These are phyloP conservation scores for Ctenopoma kingsleyae DNA, from an alignment of 2,797 vertebrate genomes.

Conservation along the genomic window DNA sequence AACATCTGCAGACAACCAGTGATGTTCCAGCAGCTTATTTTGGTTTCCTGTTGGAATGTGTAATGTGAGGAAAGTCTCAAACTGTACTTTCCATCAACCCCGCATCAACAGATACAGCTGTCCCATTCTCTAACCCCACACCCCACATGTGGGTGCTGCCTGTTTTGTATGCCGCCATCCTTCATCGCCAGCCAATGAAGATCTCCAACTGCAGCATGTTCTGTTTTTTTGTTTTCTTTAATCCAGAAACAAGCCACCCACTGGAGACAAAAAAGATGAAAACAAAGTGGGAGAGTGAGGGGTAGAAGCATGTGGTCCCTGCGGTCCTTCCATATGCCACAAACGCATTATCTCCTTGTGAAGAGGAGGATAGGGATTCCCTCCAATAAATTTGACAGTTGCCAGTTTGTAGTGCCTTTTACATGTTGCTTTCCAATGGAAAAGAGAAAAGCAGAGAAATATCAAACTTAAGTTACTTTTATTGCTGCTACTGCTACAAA, in stretches of 20 bases:
- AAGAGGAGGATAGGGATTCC: constrained; percentile 9
- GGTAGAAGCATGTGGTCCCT: constrained; percentile 37
- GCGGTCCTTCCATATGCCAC: constrained; percentile 28
- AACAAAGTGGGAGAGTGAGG: constrained; percentile 37
- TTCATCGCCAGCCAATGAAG: constrained; percentile 68
- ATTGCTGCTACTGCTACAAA: background rate
- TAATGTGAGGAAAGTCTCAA: constrained; percentile 41
- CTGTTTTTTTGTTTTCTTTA: constrained; percentile 39
- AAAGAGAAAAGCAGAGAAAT: background rate
- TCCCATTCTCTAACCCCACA: constrained; percentile 28
- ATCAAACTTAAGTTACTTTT: background rate
- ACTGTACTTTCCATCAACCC: constrained; percentile 51
- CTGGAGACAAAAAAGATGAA: constrained; percentile 34
- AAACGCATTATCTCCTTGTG: constrained; percentile 10
- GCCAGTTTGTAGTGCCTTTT: background rate
- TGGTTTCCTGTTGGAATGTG: constrained; percentile 52
- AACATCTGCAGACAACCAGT: constrained; percentile 36
- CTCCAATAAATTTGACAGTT: constrained; percentile 1
- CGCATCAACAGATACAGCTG: constrained; percentile 53
- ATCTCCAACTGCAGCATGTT: constrained; percentile 31
- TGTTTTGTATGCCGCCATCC: constrained; percentile 52
- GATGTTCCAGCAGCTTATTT: constrained; percentile 46
- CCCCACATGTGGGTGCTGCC: constrained; percentile 23
- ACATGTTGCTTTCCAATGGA: background rate
- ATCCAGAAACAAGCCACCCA: constrained; percentile 41